phyloP scores from a whole-genome alignment of 2,113 vertebrate genomes.

The Anoura caudifer region DNA sequence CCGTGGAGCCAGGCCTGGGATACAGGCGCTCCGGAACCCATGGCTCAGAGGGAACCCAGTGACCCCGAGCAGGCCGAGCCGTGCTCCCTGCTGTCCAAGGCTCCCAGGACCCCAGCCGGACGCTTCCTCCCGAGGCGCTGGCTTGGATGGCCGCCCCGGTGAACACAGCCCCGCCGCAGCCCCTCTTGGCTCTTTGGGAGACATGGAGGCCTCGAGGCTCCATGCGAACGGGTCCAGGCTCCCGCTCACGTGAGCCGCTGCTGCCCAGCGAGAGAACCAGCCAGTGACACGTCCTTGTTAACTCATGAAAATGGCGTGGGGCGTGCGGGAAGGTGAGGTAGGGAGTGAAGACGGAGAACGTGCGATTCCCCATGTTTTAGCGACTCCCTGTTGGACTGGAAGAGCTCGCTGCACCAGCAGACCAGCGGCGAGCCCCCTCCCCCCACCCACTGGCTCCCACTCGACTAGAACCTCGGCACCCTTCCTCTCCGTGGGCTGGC shows the following conservation, averaged over 20 bases:
- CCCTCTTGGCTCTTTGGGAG: neutral
- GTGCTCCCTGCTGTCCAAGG: accelerated
- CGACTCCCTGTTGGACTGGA: neutral
- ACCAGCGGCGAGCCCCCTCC: neutral
- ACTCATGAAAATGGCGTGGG: neutral
- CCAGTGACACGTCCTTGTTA: neutral
- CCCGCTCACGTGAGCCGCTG: accelerated
- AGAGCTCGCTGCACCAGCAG: neutral
- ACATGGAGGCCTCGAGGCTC: neutral
- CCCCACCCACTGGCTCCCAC: neutral
- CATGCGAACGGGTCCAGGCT: accelerated
- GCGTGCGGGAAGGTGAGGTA: accelerated
- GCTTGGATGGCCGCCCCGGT: accelerated
- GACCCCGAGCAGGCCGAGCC: neutral
- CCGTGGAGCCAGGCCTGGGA: neutral
- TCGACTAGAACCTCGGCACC: accelerated
- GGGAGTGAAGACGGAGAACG: too few relatives aligned
- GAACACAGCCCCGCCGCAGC: accelerated
- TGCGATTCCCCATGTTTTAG: accelerated
- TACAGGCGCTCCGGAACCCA: accelerated
- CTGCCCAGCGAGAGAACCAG: neutral
- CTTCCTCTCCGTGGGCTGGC: neutral
- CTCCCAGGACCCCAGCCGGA: neutral
- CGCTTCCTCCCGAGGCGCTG: too few relatives aligned
- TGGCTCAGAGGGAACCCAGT: accelerated